Conservation (phyloP, 2,888 invertebrate genomes). For the Caenorhabditis sulstoni region DNA sequence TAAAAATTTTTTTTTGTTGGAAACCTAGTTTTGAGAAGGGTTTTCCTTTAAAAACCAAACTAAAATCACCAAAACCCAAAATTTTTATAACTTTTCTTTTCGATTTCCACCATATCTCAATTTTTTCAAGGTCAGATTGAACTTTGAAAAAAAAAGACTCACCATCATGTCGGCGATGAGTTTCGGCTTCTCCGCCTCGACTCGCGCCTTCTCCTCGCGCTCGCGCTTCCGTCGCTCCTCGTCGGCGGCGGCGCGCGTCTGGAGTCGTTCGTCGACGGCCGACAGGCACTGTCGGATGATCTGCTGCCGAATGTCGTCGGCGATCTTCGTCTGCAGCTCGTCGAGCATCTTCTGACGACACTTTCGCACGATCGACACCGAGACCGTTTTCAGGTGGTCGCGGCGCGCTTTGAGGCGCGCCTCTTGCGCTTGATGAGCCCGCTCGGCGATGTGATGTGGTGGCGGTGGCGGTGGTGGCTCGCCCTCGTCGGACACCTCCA, state of each 20-base stretch:
- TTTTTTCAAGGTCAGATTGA: too few species aligned
- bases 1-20: too few species aligned
- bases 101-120: too few species aligned
- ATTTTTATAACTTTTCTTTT: too few species aligned
- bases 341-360: slow-evolving; percentile 8
- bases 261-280: slow-evolving; percentile 24
- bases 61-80: too few species aligned
- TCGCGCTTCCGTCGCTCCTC: slow-evolving; percentile 47
- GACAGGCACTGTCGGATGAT: slow-evolving; percentile 25
- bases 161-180: slow-evolving; percentile 40
- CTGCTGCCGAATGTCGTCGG: slow-evolving; percentile 38
- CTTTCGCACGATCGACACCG: neutral
- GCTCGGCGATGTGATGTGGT: neutral
- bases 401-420: slow-evolving; percentile 1
- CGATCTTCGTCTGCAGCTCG: slow-evolving; percentile 27
- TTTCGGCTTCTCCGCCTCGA: slow-evolving; percentile 23
- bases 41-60: too few species aligned
- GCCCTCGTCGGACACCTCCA: slow-evolving; percentile 53
- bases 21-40: too few species aligned
- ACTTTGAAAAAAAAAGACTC: slow-evolving; percentile 12
- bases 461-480: slow-evolving; percentile 5
- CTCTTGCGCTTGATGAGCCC: slow-evolving; percentile 8
- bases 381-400: neutral
- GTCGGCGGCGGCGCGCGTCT: slow-evolving; percentile 11
- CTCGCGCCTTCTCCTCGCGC: slow-evolving; percentile 44